Evolutionary conservation across 2,888 invertebrate genomes (phyloP), one percentile per base, ranked within the genome.

Genomic region (Carterocephalus palaemon): DNA sequence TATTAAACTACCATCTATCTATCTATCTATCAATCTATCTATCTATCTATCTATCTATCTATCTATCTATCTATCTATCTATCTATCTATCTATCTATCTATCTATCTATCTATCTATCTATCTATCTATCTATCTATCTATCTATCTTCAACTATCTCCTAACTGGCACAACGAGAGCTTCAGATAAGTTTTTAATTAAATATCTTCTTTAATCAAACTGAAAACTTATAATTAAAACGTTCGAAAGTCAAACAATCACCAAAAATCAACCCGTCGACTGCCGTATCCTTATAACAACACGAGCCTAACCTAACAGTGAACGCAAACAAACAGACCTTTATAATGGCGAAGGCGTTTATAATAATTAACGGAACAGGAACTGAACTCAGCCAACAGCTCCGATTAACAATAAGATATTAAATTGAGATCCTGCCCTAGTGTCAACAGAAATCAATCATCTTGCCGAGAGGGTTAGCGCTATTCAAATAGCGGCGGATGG

Each of bases 361-460:
- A 75, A 75, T 78, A 75, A 78, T 78, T 76, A 75, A 76, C 73
- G 26, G 8, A 8, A 9, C 9, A 56, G 56, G 53, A 62, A 58
- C 52, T 63, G 57, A 62, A 65, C 55, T 54, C 62, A 67, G 63
- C 68, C 67, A 74, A 77, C 72, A 72, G 39, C 63, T 60, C 61
- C 57, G 75, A 76, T 80, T 84, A 81, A 84, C 84, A 84, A 83
- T 85, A 81, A 81, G 84, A 84, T 84, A 85, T 84, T 81, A 85
- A 76, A 75, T 75, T 70, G 74, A 70, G 61, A 67, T 62, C 64
- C 66, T 55, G 72, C 75, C 79, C 69, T 59, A 71, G 58, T 66
- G 74, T 71, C 85, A 85, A 85, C 84, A 85, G 79, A 79, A 85
- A 85, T 85, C 85, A 85, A 85, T 85, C 85, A 83, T 82, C 58